Evolutionary conservation across 2,113 vertebrate species (phyloP), one percentile per base, ranked within the genome.

Genomic region (Polypterus bichir): DNA sequence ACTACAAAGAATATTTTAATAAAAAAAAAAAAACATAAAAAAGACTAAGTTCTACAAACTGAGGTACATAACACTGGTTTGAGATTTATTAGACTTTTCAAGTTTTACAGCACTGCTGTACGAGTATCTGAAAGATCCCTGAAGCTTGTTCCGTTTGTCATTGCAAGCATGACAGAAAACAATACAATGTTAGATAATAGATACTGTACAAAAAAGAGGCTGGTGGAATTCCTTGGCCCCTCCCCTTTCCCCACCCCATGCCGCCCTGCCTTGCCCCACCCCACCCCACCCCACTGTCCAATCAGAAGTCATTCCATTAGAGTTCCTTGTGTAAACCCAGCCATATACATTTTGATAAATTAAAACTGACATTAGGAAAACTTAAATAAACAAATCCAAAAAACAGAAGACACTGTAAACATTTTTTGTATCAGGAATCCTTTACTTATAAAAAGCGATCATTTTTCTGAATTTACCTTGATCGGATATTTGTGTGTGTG

Each of bases 381-480:
- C 27, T 27, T 27, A 27, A 62, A 27, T 27, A 49, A 62, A 51
- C 3, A 62, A 46, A 64, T 52, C 44, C 44, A 27, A 54, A 48
- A 59, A 47, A 60, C 6, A 44, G 60, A 65, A 54, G 49, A 44
- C 51, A 65, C 64, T 47, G n/a, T 46, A 44, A 44, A 54, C 59
- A 57, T 62, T 59, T 51, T 68, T 66, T 68, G 54, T 68, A 71
- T 73, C 72, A 80, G 70, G 65, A 74, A 79, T 69, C 60, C 67
- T 66, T 74, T 71, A 73, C 73, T 81, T 80, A 75, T 78, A 80
- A 78, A 83, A 80, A 72, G 1, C 60, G 72, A 68, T 79, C 62
- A 67, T 56, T 49, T 61, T 74, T 73, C 27, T 27, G 79, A 73
- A 73, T 71, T 78, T 76, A 64, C 72, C 66, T 61, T 71, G 3